Evolutionary conservation across 1,140 invertebrate species (phyloP).

Genomic region (Drosophila takahashii): DNA sequence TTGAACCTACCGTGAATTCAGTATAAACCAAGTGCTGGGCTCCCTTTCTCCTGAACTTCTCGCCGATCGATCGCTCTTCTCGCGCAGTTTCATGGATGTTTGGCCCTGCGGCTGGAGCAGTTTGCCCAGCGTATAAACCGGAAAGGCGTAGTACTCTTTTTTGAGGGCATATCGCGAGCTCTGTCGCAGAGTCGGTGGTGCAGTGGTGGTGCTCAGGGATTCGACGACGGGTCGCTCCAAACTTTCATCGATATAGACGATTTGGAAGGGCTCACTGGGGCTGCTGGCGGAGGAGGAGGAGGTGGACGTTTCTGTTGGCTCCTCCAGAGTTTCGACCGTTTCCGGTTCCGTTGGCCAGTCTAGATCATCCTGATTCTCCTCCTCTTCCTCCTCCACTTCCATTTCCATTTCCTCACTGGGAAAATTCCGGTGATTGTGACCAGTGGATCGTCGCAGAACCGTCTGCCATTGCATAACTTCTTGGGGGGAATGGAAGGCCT

Average conservation of each 20-base stretch:
- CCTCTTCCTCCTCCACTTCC: conserved; percentile 1
- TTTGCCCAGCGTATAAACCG: conserved; percentile 70
- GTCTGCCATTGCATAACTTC: conserved; percentile 73
- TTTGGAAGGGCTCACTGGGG: conserved; percentile 45
- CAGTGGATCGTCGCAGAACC: conserved; percentile 20
- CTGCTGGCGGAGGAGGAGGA: neutral
- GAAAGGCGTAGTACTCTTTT: conserved; percentile 71
- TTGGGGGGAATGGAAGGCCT: conserved; percentile 65
- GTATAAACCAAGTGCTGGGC: conserved; percentile 73
- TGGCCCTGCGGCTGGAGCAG: conserved; percentile 39
- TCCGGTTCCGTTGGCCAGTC: conserved; percentile 3
- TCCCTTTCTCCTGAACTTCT: conserved; percentile 18
- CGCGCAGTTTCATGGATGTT: neutral
- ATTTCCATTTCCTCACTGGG: conserved; percentile 10
- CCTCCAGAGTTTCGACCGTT: conserved; percentile 1
- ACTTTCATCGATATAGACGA: conserved; percentile 72
- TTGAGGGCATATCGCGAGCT: conserved; percentile 66
- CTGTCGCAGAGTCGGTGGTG: conserved; percentile 25
- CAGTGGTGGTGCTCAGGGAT: conserved; percentile 11
- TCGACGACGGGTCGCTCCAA: conserved; percentile 42
- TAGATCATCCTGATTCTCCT: neutral
- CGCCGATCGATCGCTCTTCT: conserved; percentile 22
- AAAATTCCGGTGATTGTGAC: conserved; percentile 46
- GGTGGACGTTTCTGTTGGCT: conserved; percentile 16
- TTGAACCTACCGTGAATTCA: conserved; percentile 70